Evolutionary conservation across 2,797 vertebrate genomes (phyloP).

Genomic region (Lagodon rhomboides): DNA sequence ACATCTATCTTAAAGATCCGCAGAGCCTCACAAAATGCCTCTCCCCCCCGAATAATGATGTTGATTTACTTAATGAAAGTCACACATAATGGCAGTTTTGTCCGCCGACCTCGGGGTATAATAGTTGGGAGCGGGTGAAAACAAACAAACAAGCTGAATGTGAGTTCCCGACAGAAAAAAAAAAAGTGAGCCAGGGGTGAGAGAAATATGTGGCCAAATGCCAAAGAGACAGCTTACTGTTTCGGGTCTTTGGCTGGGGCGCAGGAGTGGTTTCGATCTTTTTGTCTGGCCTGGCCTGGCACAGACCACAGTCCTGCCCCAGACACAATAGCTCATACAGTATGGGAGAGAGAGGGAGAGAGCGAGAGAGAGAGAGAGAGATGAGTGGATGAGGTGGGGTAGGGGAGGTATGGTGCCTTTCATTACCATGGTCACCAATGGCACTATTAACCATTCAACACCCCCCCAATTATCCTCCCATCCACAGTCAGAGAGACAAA

Average conservation of each 20-base stretch:
- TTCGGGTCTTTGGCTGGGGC: conserved; percentile 76
- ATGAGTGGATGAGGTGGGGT: conserved; percentile 66
- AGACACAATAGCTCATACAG: conserved; percentile 87
- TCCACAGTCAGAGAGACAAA: conserved; percentile 83
- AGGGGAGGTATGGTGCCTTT: conserved; percentile 79
- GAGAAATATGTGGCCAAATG: conserved; percentile 77
- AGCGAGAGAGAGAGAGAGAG: conserved; percentile 33
- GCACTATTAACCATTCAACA: conserved; percentile 88
- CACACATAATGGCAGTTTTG: conserved; percentile 31
- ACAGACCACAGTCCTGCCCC: conserved; percentile 76
- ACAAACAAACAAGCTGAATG: conserved; percentile 72
- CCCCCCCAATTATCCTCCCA: conserved; percentile 84
- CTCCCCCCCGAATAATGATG: conserved; percentile 9
- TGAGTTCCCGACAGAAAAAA: conserved; percentile 31
- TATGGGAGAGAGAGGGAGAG: conserved; percentile 53
- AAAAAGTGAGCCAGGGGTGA: conserved; percentile 53
- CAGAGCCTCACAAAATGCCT: conserved; percentile 6
- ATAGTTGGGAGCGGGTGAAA: conserved; percentile 63
- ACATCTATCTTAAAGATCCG: background rate
- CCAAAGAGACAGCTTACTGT: conserved; percentile 85
- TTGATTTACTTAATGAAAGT: conserved; percentile 52
- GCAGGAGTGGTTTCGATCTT: conserved; percentile 84
- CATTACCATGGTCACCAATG: conserved; percentile 89
- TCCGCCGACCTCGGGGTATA: conserved; percentile 38
- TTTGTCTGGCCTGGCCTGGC: conserved; percentile 85